Base-by-base conservation (phyloP, 2,888 invertebrate species). In the Sphaeridia pumilis region DNA sequence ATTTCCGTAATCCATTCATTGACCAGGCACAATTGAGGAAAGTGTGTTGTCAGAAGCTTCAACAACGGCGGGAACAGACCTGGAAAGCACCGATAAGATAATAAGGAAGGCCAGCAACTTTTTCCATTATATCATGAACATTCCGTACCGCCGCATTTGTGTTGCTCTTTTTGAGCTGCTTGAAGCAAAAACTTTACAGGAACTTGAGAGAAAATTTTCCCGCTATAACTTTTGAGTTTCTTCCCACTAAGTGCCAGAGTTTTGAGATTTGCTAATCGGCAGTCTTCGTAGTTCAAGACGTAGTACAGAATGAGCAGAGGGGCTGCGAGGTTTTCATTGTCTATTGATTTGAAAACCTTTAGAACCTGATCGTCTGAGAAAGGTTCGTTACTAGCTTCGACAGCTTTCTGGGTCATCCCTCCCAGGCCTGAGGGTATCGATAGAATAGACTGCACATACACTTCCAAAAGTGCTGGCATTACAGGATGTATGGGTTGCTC, bases 181-280 rank as follows among this genome's bases (percentile, higher is more conserved):
- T 92, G 90, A 26, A 95, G 73, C 46, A 97, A 75, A 74, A 88
- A 92, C 68, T 92, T 92, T 48, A 95, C 87, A 0, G 95, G 95
- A 38, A 97, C 74, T 67, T 90, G 87, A 0, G 89, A 84, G 57
- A 94, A 74, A 67, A 95, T 86, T 60, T 86, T 84, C 2, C 84
- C 80, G 0, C 88, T 85, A 67, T 92, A 92, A 52, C 83, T 81
- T 69, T 88, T 86, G 12, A 89, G 78, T 70, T 84, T 84, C 65
- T 62, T 67, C n/a, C 64, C 64, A 5, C 50, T 36, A 3, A 54
- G 44, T 21, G 54, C 28, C 58, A 68, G 38, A 54, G 57, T 55
- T 67, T 67, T 45, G 68, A 60, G 58, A 43, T 64, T 64, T 1
- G 58, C 28, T 55, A 93, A 72, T 53, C 93, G 77, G 0, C 85